These are phyloP conservation scores for Troilus luridus DNA, from an alignment of 2,888 invertebrate species.

Conservation along the genomic window DNA sequence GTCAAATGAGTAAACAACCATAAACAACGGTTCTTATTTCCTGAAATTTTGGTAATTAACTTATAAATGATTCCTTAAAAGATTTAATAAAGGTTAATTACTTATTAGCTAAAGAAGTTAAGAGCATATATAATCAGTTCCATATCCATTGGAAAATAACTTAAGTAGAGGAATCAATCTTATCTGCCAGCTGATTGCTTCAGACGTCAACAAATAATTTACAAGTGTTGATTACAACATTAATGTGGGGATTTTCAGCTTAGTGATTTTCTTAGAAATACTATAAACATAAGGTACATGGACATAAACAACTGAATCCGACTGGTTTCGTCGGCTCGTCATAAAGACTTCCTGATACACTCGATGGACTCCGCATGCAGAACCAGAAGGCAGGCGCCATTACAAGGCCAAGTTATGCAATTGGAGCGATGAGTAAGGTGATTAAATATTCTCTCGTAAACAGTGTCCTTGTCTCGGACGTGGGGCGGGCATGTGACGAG, in stretches of 20 bases:
- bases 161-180: neutral
- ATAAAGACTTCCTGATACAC: neutral
- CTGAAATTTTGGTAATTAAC: too few relatives aligned
- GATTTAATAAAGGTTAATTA: too few relatives aligned
- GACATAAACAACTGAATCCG: neutral
- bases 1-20: too few relatives aligned
- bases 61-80: too few relatives aligned
- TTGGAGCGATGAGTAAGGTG: slow-evolving; percentile 42
- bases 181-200: neutral
- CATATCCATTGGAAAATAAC: neutral
- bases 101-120: too few relatives aligned
- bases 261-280: neutral
- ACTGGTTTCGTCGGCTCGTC: neutral
- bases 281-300: neutral
- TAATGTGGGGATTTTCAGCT: neutral
- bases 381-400: neutral
- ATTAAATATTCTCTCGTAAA: slow-evolving; percentile 43
- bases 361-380: neutral
- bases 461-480: neutral
- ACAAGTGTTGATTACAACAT: neutral
- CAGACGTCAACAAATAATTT: neutral
- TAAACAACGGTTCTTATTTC: too few relatives aligned
- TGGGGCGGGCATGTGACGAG: neutral
- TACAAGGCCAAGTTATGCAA: slow-evolving; percentile 2
- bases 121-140: neutral